phyloP scores from a whole-genome alignment of 1,140 invertebrate genomes.

The Phymastichus coffea region DNA sequence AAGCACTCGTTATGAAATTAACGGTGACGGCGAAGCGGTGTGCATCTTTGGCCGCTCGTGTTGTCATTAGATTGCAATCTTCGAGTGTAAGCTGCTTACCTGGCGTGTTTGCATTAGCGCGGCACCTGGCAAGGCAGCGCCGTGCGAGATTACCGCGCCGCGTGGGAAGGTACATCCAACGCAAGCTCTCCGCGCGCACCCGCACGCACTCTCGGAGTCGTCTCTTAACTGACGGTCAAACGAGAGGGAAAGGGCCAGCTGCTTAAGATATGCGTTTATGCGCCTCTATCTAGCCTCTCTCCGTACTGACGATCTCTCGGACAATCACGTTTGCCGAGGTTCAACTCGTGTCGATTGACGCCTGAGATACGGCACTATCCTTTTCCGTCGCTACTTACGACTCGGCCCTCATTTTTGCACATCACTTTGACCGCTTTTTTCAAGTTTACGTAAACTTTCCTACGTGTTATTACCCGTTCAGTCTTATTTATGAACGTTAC shows the following conservation, averaged over 20 bases:
- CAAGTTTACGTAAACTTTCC: too few relatives aligned
- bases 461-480: too few relatives aligned
- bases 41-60: slow-evolving; percentile 31
- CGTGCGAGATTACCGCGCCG: too few relatives aligned
- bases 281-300: background rate
- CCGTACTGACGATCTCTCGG: too few relatives aligned
- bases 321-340: slow-evolving; percentile 2
- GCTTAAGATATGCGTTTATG: background rate
- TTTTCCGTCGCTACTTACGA: too few relatives aligned
- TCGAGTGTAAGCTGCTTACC: background rate
- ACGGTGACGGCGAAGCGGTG: slow-evolving; percentile 35
- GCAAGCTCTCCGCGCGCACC: too few relatives aligned
- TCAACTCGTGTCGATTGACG: background rate
- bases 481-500: too few relatives aligned
- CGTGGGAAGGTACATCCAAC: slow-evolving; percentile 2
- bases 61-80: slow-evolving; percentile 34
- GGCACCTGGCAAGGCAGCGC: background rate
- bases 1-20: slow-evolving; percentile 49
- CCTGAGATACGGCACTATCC: too few relatives aligned
- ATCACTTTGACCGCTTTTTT: too few relatives aligned
- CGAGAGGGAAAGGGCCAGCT: background rate
- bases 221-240: background rate
- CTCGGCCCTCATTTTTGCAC: too few relatives aligned
- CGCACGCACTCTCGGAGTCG: too few relatives aligned
- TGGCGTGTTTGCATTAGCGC: slow-evolving; percentile 8